Evolutionary conservation across 2,797 vertebrate genomes (phyloP).

Genomic region (Cephalopachus bancanus): DNA sequence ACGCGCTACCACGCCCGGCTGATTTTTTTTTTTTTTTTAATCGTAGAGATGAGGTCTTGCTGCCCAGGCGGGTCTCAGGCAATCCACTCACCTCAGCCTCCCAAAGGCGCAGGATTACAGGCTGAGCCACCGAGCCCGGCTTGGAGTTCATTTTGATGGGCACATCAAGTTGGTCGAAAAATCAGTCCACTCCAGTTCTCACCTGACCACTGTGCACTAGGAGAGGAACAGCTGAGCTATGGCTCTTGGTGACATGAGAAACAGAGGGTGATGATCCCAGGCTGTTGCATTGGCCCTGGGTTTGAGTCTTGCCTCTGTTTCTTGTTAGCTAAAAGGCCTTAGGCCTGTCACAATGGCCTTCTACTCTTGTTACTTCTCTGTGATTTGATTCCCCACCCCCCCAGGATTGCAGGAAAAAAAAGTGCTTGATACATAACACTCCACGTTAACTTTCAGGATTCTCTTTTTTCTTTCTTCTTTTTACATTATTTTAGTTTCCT

Average conservation of each 20-base stretch:
- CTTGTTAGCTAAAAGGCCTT: not conserved
- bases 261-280: not conserved
- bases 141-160: not conserved
- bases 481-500: constrained; percentile 53
- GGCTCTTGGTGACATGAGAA: not conserved
- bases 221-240: not conserved
- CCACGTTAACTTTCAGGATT: constrained; percentile 47
- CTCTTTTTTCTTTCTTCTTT: not conserved
- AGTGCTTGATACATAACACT: not conserved
- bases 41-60: no score
- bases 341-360: not conserved
- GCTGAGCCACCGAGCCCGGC: no score
- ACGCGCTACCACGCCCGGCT: no score
- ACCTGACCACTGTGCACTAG: not conserved
- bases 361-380: not conserved
- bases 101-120: no score
- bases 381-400: not conserved
- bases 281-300: not conserved
- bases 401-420: not conserved
- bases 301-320: constrained; percentile 39
- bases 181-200: not conserved
- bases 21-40: no score
- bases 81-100: no score
- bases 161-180: not conserved
- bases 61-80: no score